Evolutionary conservation across 2,113 vertebrate genomes (phyloP).

Genomic region (Promerops cafer): DNA sequence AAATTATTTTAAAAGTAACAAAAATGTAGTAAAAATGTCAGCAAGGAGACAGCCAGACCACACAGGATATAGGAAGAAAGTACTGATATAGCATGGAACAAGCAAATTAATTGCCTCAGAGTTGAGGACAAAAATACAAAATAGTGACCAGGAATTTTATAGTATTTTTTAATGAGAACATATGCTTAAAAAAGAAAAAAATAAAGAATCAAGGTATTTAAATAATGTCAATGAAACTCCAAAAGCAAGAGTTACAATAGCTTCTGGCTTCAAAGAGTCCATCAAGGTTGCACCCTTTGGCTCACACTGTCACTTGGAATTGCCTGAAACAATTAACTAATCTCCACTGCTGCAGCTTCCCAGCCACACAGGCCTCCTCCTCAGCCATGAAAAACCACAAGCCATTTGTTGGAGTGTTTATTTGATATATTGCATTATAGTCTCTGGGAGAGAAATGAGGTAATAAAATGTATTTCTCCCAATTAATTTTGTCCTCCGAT

Average conservation of each 20-base stretch:
- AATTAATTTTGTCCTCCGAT: neutral
- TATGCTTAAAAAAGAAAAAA: neutral
- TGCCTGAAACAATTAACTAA: neutral
- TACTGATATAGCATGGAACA: neutral
- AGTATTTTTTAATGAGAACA: constrained; percentile 29
- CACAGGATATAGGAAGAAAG: neutral
- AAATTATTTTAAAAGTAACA: neutral
- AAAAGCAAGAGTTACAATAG: neutral
- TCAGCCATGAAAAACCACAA: neutral
- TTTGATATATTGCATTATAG: neutral
- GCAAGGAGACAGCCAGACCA: neutral
- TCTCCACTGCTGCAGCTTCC: neutral
- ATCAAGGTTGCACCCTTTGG: neutral
- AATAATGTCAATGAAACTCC: neutral
- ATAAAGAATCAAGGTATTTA: neutral
- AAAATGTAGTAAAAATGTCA: too few relatives aligned
- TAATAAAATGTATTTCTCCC: neutral
- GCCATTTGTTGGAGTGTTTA: neutral
- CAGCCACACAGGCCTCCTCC: neutral
- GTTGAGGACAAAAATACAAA: constrained; percentile 19
- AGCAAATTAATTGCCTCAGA: neutral
- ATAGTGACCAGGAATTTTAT: neutral
- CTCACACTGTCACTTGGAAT: neutral
- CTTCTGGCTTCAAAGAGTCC: neutral
- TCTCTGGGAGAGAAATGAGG: neutral